Conservation (phyloP, 2,113 vertebrate species). For the Enhydra lutris region DNA sequence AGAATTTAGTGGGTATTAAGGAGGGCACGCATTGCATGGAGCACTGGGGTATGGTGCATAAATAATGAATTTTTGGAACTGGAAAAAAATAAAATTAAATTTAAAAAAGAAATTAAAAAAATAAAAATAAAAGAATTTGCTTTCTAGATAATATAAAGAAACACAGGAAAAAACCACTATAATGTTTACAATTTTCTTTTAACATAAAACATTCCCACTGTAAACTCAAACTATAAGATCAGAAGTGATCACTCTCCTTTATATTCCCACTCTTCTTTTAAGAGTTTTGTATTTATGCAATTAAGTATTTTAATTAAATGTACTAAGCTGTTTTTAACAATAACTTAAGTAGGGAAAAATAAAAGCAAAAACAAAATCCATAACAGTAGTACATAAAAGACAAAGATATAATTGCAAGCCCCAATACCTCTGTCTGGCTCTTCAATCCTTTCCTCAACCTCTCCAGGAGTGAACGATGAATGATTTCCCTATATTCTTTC, state of each 20-base stretch:
- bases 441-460: constrained; percentile 90
- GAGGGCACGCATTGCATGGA: no score
- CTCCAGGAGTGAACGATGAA: constrained; percentile 90
- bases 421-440: constrained; percentile 91
- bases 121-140: background rate
- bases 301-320: background rate
- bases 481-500: constrained; percentile 88
- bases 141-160: background rate
- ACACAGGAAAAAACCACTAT: background rate
- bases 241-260: background rate
- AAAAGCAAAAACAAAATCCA: background rate
- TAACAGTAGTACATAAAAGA: background rate
- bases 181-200: background rate
- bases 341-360: background rate
- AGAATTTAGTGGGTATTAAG: background rate
- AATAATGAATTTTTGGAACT: no score
- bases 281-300: background rate
- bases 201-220: background rate
- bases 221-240: background rate
- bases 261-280: background rate
- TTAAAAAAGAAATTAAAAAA: no score
- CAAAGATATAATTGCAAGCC: background rate
- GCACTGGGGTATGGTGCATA: no score
- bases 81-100: no score
- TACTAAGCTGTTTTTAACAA: background rate